Evolutionary conservation across 2,888 invertebrate species (phyloP), one percentile per base, ranked within the genome.

Genomic region (Netelia inedita): DNA sequence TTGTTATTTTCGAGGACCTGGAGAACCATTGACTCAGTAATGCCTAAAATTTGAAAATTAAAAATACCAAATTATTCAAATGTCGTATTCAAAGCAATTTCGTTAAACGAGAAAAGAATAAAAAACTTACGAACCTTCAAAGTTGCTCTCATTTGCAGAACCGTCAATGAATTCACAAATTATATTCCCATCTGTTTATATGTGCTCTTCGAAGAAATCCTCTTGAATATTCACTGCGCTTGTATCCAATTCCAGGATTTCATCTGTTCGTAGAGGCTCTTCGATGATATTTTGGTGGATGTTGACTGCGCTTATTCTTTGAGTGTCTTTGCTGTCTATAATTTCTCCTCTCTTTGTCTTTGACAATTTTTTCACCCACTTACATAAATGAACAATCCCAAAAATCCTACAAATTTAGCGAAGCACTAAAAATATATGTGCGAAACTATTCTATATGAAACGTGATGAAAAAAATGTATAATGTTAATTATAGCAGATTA

Each of bases 221-320:
- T 61, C 28, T 61, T 61, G 61, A 61, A 61, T 61, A 61, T 61
- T 61, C 28, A 61, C 61, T 61, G 61, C 28, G 61, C 61, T 61
- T 61, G 61, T 61, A 61, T 61, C 61, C 61, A 61, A 28, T 28
- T 61, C 10, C 61, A 28, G 61, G 21, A 21, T 61, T 61, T 23
- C 61, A 61, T 61, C 61, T 61, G 61, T 61, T 61, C 28, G 61
- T 28, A 21, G 28, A 23, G 61, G 28, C 10, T 65, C 43, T 65
- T 65, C 43, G 65, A 65, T 65, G 65, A 65, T 41, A 65, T 65
- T 65, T 65, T 16, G 65, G 65, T 65, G 35, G 41, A 65, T 43
- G 16, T 65, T 65, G 65, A 41, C 19, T 65, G 43, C 65, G 43
- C 46, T 21, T 16, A 21, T 43, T 65, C 41, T 43, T 66, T 66